Conservation (phyloP, 2,888 invertebrate species). For the Sisyra terminalis region DNA sequence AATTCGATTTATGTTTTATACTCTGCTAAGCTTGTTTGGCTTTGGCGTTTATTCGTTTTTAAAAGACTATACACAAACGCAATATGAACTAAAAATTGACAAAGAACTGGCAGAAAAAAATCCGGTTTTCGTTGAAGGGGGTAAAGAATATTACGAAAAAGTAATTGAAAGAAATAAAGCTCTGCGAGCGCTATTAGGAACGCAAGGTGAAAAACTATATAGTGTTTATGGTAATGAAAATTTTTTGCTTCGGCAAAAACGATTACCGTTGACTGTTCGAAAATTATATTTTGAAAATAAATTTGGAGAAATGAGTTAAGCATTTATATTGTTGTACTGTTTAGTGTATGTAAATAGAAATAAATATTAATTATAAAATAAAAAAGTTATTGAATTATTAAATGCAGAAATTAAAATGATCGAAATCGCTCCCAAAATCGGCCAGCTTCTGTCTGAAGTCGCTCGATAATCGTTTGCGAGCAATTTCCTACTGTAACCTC, state of each 20-base stretch:
- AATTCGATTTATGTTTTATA: constrained; percentile 33
- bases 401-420: no score
- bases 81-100: constrained; percentile 47
- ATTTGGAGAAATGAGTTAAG: constrained; percentile 22
- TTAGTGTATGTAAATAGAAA: no score
- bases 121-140: constrained; percentile 49
- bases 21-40: constrained; percentile 36
- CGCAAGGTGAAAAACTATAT: constrained; percentile 40
- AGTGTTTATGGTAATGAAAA: constrained; percentile 54
- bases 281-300: constrained; percentile 45
- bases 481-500: no score
- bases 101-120: constrained; percentile 39
- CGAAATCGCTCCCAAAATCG: no score
- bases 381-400: no score
- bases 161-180: constrained; percentile 55
- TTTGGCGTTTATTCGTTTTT: constrained; percentile 41
- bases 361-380: no score
- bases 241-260: constrained; percentile 43
- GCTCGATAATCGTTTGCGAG: no score
- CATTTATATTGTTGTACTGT: no score
- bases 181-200: constrained; percentile 45
- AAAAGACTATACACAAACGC: constrained; percentile 45
- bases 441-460: no score
- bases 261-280: constrained; percentile 44
- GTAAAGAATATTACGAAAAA: constrained; percentile 60